A percentile compares a stretch with the other conserved stretches of the same genome.
These are phyloP conservation scores for Ifrita kowaldi DNA, from an alignment of 2,113 vertebrate genomes.

Conservation along the genomic window DNA sequence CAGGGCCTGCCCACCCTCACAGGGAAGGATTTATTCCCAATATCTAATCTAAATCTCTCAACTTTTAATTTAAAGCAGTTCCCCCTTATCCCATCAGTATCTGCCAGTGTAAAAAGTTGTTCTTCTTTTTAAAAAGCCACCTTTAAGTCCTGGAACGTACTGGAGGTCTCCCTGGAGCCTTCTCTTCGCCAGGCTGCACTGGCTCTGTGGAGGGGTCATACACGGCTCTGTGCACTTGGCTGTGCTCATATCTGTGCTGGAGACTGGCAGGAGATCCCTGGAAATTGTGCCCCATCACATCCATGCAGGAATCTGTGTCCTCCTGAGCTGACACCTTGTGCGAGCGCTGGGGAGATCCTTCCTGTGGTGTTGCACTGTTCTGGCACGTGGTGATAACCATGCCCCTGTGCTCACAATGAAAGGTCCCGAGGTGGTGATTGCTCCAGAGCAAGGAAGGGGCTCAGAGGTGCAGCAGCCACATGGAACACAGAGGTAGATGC, in stretches of 20 bases:
- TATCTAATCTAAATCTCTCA: background rate
- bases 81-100: background rate
- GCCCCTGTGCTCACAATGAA: fast-evolving
- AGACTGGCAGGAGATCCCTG: background rate
- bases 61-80: background rate
- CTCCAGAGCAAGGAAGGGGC: background rate
- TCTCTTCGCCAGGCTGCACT: background rate
- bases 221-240: fast-evolving
- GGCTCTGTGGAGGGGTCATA: fast-evolving
- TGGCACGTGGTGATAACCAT: background rate
- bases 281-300: background rate
- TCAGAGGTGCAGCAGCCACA: background rate
- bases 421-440: fast-evolving
- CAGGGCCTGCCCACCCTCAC: fast-evolving
- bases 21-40: background rate
- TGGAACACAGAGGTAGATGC: background rate
- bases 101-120: background rate
- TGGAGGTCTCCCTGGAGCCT: background rate
- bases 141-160: background rate
- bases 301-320: fast-evolving
- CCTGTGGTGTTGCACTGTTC: fast-evolving
- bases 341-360: background rate
- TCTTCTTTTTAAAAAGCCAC: background rate
- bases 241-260: background rate
- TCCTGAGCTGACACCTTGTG: background rate